A percentile compares a stretch with the other conserved stretches of the same genome.
phyloP scores from a whole-genome alignment of 2,888 invertebrate genomes.

The Romanomermis culicivorax region DNA sequence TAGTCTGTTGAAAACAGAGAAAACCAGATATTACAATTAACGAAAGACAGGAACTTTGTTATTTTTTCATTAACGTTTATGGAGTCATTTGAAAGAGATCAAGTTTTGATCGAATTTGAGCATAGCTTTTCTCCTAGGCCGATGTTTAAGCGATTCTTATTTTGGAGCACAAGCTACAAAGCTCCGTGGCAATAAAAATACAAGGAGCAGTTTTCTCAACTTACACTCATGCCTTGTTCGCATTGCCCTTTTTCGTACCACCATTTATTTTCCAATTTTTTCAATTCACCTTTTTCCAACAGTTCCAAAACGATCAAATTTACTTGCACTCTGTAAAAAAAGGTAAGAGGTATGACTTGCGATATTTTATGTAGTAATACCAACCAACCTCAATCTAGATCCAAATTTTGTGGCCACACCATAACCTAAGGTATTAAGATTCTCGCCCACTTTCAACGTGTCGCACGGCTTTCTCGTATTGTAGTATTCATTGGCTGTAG shows the following conservation, averaged over 20 bases:
- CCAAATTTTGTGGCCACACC: slow-evolving; percentile 51
- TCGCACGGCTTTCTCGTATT: slow-evolving; percentile 77
- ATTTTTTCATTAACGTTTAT: too few species aligned
- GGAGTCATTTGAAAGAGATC: too few species aligned
- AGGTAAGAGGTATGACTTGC: too few species aligned
- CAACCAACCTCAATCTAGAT: slow-evolving; percentile 5
- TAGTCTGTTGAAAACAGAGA: not conserved
- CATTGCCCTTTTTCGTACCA: slow-evolving; percentile 51
- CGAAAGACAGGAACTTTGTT: too few species aligned
- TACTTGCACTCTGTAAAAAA: slow-evolving; percentile 7
- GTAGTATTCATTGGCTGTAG: slow-evolving; percentile 51
- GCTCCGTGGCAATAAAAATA: too few species aligned
- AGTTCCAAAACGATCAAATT: slow-evolving; percentile 30
- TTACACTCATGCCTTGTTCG: slow-evolving; percentile 15
- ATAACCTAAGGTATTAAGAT: slow-evolving; percentile 47
- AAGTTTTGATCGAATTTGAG: too few species aligned
- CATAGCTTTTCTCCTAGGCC: too few species aligned
- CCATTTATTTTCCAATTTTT: slow-evolving; percentile 72
- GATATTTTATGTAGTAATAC: not conserved
- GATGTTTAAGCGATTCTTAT: too few species aligned
- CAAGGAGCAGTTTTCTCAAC: too few species aligned
- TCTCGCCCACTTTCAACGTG: slow-evolving; percentile 64
- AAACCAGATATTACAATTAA: not conserved
- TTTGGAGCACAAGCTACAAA: too few species aligned
- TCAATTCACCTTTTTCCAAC: slow-evolving; percentile 66